Base-by-base conservation (phyloP, 2,797 vertebrate species). In the Paedocypris micromegethes region DNA sequence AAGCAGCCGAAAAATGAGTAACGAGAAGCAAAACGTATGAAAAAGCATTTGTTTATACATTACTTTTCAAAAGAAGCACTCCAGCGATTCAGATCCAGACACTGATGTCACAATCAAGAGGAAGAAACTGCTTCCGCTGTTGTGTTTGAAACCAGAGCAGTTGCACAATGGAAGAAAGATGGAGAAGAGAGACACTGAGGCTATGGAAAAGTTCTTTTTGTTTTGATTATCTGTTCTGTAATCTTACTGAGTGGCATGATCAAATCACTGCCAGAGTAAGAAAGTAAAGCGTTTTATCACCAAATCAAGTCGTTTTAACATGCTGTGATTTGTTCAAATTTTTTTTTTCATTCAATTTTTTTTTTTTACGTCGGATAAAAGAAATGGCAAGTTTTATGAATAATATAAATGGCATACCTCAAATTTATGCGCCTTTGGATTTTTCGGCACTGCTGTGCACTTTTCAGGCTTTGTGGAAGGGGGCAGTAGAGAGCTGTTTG, bases 11-110 rank as follows among this genome's bases (percentile, higher is more conserved):
- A 80, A 77, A 80, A 74, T 76, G 80, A 79, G 79, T 85, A 79
- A 87, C 85, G 80, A 86, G 75, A 83, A 83, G 81, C 84, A 80
- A 83, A 84, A 77, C 75, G 68, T 70, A 83, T 75, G 78, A 75
- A 75, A 82, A 74, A 79, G 80, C 82, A 83, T 86, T 75, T 85
- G 85, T 88, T 87, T 87, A 87, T 79, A 77, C 70, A 78, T 86
- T 86, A 83, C 80, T 80, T 78, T 79, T 78, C 70, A 73, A 79
- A 85, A 81, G 81, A 79, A 77, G 77, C 70, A 74, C 76, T 78
- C 75, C 69, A 64, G 66, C 64, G 77, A 70, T 70, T 74, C 71
- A 81, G 84, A 84, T 82, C 76, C 64, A 52, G 84, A 80, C 84
- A 72, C 66, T 83, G 83, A 87, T 81, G 84, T 82, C 85, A 81